phyloP scores from a whole-genome alignment of 2,113 vertebrate species.

The Anhinga anhinga region DNA sequence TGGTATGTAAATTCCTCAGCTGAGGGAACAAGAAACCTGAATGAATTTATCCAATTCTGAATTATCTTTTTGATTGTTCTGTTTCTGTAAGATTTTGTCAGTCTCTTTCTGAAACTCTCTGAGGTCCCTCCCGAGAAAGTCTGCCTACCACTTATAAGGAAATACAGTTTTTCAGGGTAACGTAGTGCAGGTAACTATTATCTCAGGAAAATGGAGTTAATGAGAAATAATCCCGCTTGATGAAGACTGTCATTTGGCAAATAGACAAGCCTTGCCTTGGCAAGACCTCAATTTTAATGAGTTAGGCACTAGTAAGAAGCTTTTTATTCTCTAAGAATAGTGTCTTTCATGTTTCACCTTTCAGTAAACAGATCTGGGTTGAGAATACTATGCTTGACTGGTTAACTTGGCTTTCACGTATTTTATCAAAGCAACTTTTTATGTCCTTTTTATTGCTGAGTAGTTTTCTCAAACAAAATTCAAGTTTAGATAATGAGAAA shows the following conservation, averaged over 20 bases:
- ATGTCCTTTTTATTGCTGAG: neutral
- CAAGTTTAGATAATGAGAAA: neutral
- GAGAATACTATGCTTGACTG: conserved; percentile 36
- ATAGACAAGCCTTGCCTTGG: conserved; percentile 18
- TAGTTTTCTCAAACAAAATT: neutral
- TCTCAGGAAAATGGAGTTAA: neutral
- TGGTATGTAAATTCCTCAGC: neutral
- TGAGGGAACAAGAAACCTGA: neutral
- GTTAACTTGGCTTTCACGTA: neutral
- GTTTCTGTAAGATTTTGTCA: neutral
- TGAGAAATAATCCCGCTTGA: conserved; percentile 7
- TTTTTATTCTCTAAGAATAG: conserved; percentile 65
- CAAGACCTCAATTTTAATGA: conserved; percentile 47
- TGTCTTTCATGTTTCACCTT: conserved; percentile 50
- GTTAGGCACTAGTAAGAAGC: conserved; percentile 48
- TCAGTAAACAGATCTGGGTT: conserved; percentile 42
- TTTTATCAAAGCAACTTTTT: neutral
- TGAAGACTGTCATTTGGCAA: conserved; percentile 33
- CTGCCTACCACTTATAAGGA: neutral
- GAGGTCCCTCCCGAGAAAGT: neutral
- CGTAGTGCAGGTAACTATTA: neutral
- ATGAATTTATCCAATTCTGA: neutral
- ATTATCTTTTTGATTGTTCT: neutral
- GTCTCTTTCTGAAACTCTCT: neutral
- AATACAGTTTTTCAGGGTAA: neutral